Base-by-base conservation (phyloP, 1,140 invertebrate genomes). In the Asbolus verrucosus region DNA sequence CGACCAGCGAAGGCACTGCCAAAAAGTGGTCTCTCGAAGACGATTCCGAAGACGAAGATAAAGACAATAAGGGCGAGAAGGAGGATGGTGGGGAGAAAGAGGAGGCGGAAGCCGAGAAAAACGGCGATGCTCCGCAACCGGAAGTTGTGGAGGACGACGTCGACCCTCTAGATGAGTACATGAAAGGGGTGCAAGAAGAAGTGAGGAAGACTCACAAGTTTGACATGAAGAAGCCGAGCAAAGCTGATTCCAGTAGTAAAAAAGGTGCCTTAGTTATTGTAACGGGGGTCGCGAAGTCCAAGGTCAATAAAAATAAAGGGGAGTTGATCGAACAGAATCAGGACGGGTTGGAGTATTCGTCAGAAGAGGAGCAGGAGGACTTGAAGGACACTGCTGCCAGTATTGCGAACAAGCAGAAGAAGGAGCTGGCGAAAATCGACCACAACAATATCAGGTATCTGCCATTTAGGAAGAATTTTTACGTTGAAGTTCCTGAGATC, bases 261-360 rank as follows among this genome's bases (percentile, higher is more conserved):
- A 85, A 85, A 69, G 83, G 84, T 3, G 75, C 77, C 14, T 87
- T 95, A 0, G 88, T 94, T 6, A 92, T 96, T 63, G 87, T 97
- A 2, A 94, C 92, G n/a, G 96, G 94, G 6, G 91, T 96, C 4
- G 94, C 94, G 11, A 97, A 97, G 79, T 93, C 92, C 77, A 92
- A 92, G 77, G 86, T 87, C 15, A 85, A 87, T 38, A 87, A 87
- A 73, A 88, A 91, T 33, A 91, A 92, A 63, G 95, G 97, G 62
- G 97, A 99, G 84, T 82, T 98, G 0, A 98, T 99, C 77, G 95
- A 98, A 81, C 96, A 97, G 79, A 98, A 98, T 84, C 93, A 97
- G 83, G 97, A 98, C 83, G 95, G 94, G 13, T 84, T 98, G 65
- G 96, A 98, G 84, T 99, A 98, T 87, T 98, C 96, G 0, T 97